Percentiles rank a stretch among this genome's conserved stretches.
phyloP scores from a whole-genome alignment of 2,797 vertebrate species.

The Coranthus polyacanthus region DNA sequence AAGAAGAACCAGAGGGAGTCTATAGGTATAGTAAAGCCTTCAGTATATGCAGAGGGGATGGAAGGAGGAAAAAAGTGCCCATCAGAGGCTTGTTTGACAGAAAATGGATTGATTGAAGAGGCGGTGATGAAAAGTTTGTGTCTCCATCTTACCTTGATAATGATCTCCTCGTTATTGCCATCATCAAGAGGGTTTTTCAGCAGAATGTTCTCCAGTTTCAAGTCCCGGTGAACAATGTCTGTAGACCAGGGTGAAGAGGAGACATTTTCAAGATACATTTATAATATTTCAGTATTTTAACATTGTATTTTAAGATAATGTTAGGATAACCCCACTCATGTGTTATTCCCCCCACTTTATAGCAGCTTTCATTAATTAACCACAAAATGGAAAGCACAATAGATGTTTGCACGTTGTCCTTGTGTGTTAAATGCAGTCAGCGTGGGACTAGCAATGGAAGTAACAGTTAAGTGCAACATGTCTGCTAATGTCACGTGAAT shows the following conservation, averaged over 20 bases:
- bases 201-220: slow-evolving; percentile 95
- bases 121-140: slow-evolving; percentile 34
- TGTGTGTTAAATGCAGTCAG: neutral
- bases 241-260: slow-evolving; percentile 33
- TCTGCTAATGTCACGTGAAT: slow-evolving; percentile 22
- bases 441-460: neutral
- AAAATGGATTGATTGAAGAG: slow-evolving; percentile 43
- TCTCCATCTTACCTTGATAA: slow-evolving; percentile 88
- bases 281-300: neutral
- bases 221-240: slow-evolving; percentile 91
- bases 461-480: slow-evolving; percentile 22
- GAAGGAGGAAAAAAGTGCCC: slow-evolving; percentile 32
- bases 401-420: neutral
- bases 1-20: slow-evolving; percentile 61
- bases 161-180: slow-evolving; percentile 83
- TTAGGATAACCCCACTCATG: neutral
- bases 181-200: slow-evolving; percentile 87
- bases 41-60: slow-evolving; percentile 46
- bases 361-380: too few relatives aligned
- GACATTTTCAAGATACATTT: slow-evolving; percentile 7
- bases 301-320: neutral
- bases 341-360: neutral
- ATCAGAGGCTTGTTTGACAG: slow-evolving; percentile 29
- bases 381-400: neutral
- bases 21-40: slow-evolving; percentile 66